phyloP scores from a whole-genome alignment of 2,113 vertebrate genomes.

The Larimichthys crocea region DNA sequence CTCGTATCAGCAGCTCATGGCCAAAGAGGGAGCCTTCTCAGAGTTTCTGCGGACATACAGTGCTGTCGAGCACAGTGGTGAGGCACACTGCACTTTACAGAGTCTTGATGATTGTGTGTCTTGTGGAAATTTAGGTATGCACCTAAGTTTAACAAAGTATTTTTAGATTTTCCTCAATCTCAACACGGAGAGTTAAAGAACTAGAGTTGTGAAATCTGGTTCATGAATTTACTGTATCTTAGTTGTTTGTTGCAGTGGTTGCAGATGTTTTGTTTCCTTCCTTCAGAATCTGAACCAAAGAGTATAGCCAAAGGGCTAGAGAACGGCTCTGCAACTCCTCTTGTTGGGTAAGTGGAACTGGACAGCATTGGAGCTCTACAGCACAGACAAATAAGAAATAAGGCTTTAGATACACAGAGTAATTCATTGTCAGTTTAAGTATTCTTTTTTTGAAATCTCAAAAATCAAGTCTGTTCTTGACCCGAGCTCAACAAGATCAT shows the following conservation, averaged over 20 bases:
- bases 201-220: neutral
- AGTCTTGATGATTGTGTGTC: neutral
- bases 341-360: conserved; percentile 67
- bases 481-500: no score
- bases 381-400: neutral
- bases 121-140: neutral
- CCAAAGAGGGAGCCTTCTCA: conserved; percentile 90
- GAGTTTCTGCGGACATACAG: conserved; percentile 92
- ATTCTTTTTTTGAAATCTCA: no score
- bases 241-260: neutral
- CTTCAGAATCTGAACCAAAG: conserved; percentile 75
- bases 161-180: neutral
- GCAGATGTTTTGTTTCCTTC: neutral
- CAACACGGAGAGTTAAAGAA: neutral
- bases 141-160: neutral
- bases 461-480: no score
- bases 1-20: conserved; percentile 92
- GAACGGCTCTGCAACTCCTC: conserved; percentile 81
- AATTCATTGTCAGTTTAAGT: neutral
- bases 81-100: conserved; percentile 15
- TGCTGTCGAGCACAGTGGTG: conserved; percentile 83
- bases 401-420: neutral
- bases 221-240: neutral
- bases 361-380: neutral
- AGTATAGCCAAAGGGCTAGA: conserved; percentile 83